These are phyloP conservation scores for Lasioglossum albipes DNA, from an alignment of 1,140 invertebrate species.

Conservation along the genomic window DNA sequence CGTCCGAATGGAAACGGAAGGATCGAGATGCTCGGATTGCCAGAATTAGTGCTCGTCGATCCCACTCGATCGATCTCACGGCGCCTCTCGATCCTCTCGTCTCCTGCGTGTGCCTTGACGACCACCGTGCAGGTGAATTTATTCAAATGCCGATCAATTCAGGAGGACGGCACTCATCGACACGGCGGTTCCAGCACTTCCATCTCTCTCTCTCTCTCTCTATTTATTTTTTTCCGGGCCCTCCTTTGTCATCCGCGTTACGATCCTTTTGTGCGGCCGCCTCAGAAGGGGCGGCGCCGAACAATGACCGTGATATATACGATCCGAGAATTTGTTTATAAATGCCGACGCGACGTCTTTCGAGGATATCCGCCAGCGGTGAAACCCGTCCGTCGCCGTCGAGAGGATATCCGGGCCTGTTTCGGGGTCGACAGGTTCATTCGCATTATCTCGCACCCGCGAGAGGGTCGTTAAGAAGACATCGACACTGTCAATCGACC, in stretches of 20 bases:
- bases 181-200: slow-evolving; percentile 35
- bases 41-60: not conserved
- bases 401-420: slow-evolving; percentile 37
- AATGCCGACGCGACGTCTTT: slow-evolving; percentile 60
- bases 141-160: slow-evolving; percentile 69
- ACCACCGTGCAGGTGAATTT: slow-evolving; percentile 68
- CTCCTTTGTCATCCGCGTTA: slow-evolving; percentile 58
- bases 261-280: slow-evolving; percentile 50
- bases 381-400: slow-evolving; percentile 43
- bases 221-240: not conserved
- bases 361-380: slow-evolving; percentile 38
- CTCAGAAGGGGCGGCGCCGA: slow-evolving; percentile 44
- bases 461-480: slow-evolving; percentile 46
- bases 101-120: slow-evolving; percentile 35
- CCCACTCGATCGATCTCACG: slow-evolving; percentile 30
- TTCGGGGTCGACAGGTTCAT: slow-evolving; percentile 34
- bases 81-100: slow-evolving; percentile 39
- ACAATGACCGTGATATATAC: slow-evolving; percentile 70
- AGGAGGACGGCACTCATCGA: slow-evolving; percentile 62
- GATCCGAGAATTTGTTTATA: slow-evolving; percentile 73
- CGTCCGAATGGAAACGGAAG: not conserved
- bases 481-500: not conserved
- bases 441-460: slow-evolving; percentile 21
- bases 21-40: not conserved
- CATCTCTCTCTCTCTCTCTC: slow-evolving; percentile 15